These are phyloP conservation scores for Scytalopus superciliaris DNA, from an alignment of 2,113 vertebrate species.

Conservation along the genomic window DNA sequence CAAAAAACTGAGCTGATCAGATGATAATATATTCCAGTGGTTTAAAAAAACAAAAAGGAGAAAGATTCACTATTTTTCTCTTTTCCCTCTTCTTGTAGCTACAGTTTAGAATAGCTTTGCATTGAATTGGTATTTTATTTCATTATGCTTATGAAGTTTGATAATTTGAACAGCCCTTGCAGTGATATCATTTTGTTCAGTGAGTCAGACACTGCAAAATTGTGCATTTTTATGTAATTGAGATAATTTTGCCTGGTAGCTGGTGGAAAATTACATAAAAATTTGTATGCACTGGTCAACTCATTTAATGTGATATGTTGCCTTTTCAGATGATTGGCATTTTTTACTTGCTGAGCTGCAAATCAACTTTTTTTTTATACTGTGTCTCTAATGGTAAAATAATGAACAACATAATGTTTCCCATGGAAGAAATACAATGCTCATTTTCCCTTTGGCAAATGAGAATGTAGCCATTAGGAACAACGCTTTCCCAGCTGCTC, in stretches of 20 bases:
- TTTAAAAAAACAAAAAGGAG: neutral
- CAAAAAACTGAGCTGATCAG: neutral
- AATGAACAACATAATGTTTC: constrained; percentile 24
- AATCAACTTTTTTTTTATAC: neutral
- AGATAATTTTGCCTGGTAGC: constrained; percentile 24
- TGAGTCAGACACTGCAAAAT: constrained; percentile 19
- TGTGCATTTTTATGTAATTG: constrained; percentile 20
- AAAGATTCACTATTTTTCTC: neutral
- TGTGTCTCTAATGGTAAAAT: constrained; percentile 8
- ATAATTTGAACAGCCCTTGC: constrained; percentile 26
- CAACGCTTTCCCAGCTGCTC: neutral
- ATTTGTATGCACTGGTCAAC: neutral
- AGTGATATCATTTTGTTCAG: constrained; percentile 24
- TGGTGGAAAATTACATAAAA: constrained; percentile 28
- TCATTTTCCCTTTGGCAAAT: constrained; percentile 26
- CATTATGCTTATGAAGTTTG: constrained; percentile 21
- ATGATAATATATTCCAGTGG: neutral
- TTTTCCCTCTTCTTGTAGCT: neutral
- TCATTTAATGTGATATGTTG: neutral
- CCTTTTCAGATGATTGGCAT: neutral
- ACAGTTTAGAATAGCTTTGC: constrained; percentile 38
- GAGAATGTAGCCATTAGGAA: neutral
- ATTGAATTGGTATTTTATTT: constrained; percentile 51
- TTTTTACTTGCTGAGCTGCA: neutral
- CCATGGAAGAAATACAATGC: neutral